Evolutionary conservation across 2,888 invertebrate species (phyloP), one percentile per base, ranked within the genome.

Genomic region (Andrena bicolor): DNA sequence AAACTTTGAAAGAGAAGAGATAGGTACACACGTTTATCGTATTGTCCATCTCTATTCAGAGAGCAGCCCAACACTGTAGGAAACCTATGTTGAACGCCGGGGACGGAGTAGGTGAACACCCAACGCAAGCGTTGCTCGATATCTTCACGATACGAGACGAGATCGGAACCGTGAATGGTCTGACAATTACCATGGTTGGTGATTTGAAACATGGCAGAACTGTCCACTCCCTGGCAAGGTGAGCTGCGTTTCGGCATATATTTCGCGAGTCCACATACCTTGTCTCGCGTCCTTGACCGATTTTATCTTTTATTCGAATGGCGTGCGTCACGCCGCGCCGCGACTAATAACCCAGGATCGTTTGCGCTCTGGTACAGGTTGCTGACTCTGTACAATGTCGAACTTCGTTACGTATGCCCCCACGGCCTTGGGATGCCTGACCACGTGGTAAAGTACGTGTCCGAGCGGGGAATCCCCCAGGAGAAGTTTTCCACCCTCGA

Each of bases 91-190:
- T 99, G 70, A 99, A 99, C 94, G 99, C 99, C 13, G 99, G 99
- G 1, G 99, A 99, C 94, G 99, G 99, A 8, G 95, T 98, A 0
- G 99, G 99, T 0, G 99, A 99, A 93, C 99, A 99, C 94, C 99
- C 99, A 0, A 99, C 99, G 0, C 99, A 99, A 95, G 99, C 99
- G 0, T 95, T 99, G 16, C 95, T 99, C 10, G 99, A 99, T 92
- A 96, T 99, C 3, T 99, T 99, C 92, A 99, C 99, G 5, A 99
- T 99, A 90, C 96, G 99, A 84, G 99, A 99, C 94, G 99, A 99
- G 95, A 98, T 99, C 82, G 99, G 99, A 88, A 99, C 99, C 0
- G 99, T 99, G 0, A 99, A 99, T 93, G 98, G 98, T 0, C 95
- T 99, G 10, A 99, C 98, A 0, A 98, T 99, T 71, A 99, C 99